phyloP scores from a whole-genome alignment of 2,888 invertebrate species.

The Subacronicta megacephala region DNA sequence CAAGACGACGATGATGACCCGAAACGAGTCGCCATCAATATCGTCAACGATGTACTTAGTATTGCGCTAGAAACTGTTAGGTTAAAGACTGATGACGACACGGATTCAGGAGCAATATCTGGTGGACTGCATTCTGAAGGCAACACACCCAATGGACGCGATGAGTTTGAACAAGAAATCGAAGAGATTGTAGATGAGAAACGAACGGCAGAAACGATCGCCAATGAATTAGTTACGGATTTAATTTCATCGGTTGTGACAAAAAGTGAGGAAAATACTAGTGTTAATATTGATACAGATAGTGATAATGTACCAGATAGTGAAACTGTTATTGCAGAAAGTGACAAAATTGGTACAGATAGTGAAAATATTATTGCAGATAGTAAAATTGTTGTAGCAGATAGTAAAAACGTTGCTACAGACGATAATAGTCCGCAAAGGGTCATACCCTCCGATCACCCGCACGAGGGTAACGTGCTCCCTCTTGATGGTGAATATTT shows the following conservation, averaged over 20 bases:
- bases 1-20: conserved; percentile 76
- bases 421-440: conserved; percentile 71
- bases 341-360: conserved; percentile 4
- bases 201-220: conserved; percentile 74
- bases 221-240: conserved; percentile 77
- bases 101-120: conserved; percentile 86
- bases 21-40: conserved; percentile 82
- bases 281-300: conserved; percentile 40
- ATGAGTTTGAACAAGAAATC: conserved; percentile 83
- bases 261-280: conserved; percentile 56
- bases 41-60: conserved; percentile 86
- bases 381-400: conserved; percentile 52
- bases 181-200: conserved; percentile 80
- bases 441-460: conserved; percentile 76
- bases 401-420: conserved; percentile 47
- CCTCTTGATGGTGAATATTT: conserved; percentile 84
- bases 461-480: conserved; percentile 82
- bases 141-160: conserved; percentile 83
- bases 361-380: conserved; percentile 60
- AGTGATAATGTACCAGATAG: conserved; percentile 8
- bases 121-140: conserved; percentile 84
- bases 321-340: conserved; percentile 15
- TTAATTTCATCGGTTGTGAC: conserved; percentile 73
- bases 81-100: conserved; percentile 82
- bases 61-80: conserved; percentile 83